These are phyloP conservation scores for Aphidius colemani DNA, from an alignment of 2,888 invertebrate species.

Conservation along the genomic window DNA sequence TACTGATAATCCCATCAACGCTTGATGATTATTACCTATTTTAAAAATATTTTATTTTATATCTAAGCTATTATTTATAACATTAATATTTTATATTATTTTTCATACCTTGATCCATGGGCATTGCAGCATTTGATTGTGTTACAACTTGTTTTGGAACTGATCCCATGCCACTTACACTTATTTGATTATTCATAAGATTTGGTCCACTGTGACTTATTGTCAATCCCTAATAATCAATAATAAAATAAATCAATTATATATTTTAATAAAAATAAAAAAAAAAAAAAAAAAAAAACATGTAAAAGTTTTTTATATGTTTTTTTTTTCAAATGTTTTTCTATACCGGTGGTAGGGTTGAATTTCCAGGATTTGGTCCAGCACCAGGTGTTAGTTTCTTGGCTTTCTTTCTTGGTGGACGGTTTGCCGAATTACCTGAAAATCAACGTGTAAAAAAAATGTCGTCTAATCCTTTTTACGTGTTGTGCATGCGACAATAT, in stretches of 20 bases:
- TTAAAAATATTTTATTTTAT: conserved; percentile 16
- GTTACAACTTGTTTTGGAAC: conserved; percentile 48
- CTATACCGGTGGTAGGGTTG: conserved; percentile 50
- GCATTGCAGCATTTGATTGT: conserved; percentile 53
- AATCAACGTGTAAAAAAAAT: conserved; percentile 46
- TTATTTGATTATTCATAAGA: conserved; percentile 55
- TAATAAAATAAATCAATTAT: background rate
- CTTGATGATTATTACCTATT: conserved; percentile 61
- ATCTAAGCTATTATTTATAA: background rate
- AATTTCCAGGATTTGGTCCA: conserved; percentile 38
- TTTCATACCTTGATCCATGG: conserved; percentile 53
- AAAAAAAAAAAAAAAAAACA: conserved; percentile 5
- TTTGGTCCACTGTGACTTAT: conserved; percentile 56
- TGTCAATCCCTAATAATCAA: conserved; percentile 49
- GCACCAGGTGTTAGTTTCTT: conserved; percentile 61
- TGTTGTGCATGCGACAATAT: conserved; percentile 24
- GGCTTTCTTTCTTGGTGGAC: conserved; percentile 64
- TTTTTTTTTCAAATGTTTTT: conserved; percentile 2
- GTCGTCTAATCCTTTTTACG: conserved; percentile 3
- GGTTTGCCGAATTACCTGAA: conserved; percentile 56
- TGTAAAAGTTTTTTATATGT: background rate
- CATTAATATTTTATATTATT: conserved; percentile 17
- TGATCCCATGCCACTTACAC: conserved; percentile 52
- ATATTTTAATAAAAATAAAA: background rate
- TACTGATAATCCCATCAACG: conserved; percentile 63